Evolutionary conservation across 2,797 vertebrate genomes (phyloP).

Genomic region (Xenentodon cancila): DNA sequence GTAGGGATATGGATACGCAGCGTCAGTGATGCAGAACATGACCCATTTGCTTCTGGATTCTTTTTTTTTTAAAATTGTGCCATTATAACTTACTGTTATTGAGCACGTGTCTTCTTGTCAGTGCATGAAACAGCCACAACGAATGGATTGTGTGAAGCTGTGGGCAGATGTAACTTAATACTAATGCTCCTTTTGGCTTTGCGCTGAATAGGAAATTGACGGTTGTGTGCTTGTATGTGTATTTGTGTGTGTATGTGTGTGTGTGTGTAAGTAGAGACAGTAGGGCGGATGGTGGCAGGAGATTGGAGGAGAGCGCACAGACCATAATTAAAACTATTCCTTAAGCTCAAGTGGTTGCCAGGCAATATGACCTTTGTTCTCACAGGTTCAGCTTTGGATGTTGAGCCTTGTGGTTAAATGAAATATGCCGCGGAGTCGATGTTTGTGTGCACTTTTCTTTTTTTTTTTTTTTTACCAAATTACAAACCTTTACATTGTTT

Average conservation of each 20-base stretch:
- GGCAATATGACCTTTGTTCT: constrained; percentile 74
- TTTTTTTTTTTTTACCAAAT: constrained; percentile 9
- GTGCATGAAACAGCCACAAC: constrained; percentile 8
- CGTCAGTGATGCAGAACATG: not conserved
- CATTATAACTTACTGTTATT: not conserved
- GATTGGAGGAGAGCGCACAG: constrained; percentile 59
- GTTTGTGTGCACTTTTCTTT: constrained; percentile 19
- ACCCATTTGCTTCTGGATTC: not conserved
- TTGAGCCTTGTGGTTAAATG: constrained; percentile 59
- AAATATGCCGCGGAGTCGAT: constrained; percentile 33
- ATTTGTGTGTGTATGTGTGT: constrained; percentile 15
- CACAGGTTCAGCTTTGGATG: constrained; percentile 52
- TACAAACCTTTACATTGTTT: not conserved
- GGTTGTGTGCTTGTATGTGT: constrained; percentile 31
- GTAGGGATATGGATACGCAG: constrained; percentile 2
- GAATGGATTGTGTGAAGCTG: constrained; percentile 16
- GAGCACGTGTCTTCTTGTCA: not conserved
- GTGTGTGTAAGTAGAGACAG: constrained; percentile 18
- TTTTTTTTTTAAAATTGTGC: not conserved
- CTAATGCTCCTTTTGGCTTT: constrained; percentile 53
- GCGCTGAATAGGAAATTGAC: constrained; percentile 61
- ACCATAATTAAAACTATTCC: constrained; percentile 79
- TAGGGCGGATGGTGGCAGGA: constrained; percentile 51
- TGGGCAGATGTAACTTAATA: constrained; percentile 53
- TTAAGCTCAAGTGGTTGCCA: constrained; percentile 74